Conservation (phyloP, 2,797 vertebrate genomes). For the Lepus townsendii region DNA sequence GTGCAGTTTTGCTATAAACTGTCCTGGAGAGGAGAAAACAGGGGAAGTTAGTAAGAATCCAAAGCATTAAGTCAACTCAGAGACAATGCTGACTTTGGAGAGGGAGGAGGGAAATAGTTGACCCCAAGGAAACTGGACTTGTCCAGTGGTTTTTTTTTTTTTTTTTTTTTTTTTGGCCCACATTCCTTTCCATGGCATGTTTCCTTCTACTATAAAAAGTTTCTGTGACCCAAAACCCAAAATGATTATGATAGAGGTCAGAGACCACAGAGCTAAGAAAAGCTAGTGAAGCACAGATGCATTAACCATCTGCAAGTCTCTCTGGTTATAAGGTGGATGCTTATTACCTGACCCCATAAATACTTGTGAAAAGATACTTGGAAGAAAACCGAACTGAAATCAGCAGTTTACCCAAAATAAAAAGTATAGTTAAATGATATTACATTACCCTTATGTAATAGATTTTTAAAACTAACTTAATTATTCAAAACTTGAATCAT, state of each 20-base stretch:
- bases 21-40: background rate
- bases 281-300: background rate
- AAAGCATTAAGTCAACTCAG: background rate
- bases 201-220: background rate
- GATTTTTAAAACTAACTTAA: background rate
- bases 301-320: too few species aligned
- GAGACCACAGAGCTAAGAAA: background rate
- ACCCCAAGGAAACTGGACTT: background rate
- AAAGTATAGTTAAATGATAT: background rate
- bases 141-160: background rate
- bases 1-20: background rate
- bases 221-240: background rate
- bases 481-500: background rate
- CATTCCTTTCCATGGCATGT: background rate
- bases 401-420: background rate
- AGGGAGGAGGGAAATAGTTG: background rate
- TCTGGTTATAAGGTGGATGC: too few species aligned
- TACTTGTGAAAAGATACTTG: background rate
- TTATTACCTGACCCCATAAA: background rate
- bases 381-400: background rate
- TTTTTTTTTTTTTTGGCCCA: too few species aligned
- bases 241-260: background rate
- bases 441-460: background rate
- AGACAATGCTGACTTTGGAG: background rate
- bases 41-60: background rate